Percentiles rank a stretch among this genome's conserved stretches.
These are phyloP conservation scores for Dryobotodes eremita DNA, from an alignment of 2,888 invertebrate species.

Conservation along the genomic window DNA sequence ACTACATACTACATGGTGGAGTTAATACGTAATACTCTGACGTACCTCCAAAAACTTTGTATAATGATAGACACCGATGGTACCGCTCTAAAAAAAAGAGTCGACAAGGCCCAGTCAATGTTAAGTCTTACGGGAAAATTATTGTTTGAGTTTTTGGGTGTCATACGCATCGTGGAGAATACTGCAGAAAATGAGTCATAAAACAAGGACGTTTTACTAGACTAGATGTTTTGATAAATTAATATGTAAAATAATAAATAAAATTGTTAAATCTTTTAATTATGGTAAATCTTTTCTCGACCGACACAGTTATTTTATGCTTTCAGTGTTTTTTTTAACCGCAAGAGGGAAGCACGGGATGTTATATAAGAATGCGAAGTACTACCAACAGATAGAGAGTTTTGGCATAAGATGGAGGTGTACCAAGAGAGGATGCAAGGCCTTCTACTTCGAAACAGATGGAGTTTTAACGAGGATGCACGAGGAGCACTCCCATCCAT, in stretches of 20 bases:
- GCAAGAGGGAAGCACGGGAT: slow-evolving; percentile 70
- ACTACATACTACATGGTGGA: slow-evolving; percentile 67
- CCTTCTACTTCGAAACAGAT: slow-evolving; percentile 66
- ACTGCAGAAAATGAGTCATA: neutral
- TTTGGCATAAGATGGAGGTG: slow-evolving; percentile 74
- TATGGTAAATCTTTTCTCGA: neutral
- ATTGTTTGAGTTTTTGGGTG: slow-evolving; percentile 62
- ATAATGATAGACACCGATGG: slow-evolving; percentile 66
- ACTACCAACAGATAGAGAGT: slow-evolving; percentile 70
- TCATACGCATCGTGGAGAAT: slow-evolving; percentile 66
- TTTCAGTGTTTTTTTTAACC: slow-evolving; percentile 60
- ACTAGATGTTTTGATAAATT: neutral
- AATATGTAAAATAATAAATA: too few relatives aligned
- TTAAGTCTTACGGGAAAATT: slow-evolving; percentile 66
- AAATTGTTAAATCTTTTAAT: neutral
- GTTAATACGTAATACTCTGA: slow-evolving; percentile 73
- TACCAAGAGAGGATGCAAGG: slow-evolving; percentile 73
- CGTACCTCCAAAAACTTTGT: slow-evolving; percentile 57
- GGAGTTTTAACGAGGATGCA: slow-evolving; percentile 62
- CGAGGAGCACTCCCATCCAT: slow-evolving; percentile 51
- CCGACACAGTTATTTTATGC: neutral
- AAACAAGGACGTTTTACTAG: too few relatives aligned
- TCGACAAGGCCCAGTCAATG: slow-evolving; percentile 65
- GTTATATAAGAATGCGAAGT: slow-evolving; percentile 73
- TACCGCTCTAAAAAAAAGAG: slow-evolving; percentile 75